Conservation (phyloP, 1,140 invertebrate species). For the Eurosta solidaginis region DNA sequence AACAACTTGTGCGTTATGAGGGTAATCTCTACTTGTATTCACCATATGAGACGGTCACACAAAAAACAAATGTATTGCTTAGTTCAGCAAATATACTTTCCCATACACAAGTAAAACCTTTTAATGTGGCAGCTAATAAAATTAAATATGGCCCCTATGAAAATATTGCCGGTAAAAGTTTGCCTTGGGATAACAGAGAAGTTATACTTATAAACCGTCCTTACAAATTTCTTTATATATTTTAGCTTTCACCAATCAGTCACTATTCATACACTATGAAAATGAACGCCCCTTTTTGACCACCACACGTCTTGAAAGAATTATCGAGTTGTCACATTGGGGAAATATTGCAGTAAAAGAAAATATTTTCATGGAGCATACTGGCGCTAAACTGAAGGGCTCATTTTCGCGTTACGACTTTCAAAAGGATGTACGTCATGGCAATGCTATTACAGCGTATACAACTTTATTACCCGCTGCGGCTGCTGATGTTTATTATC, state of each 20-base stretch:
- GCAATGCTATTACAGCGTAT: constrained; percentile 86
- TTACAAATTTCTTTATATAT: background rate
- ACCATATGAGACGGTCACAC: constrained; percentile 78
- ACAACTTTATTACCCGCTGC: constrained; percentile 89
- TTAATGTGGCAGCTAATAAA: constrained; percentile 74
- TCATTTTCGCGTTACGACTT: constrained; percentile 97
- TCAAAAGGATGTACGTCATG: constrained; percentile 84
- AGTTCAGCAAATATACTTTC: constrained; percentile 81
- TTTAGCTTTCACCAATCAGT: constrained; percentile 63
- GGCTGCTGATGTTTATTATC: constrained; percentile 86
- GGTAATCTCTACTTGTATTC: constrained; percentile 85
- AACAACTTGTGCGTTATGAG: constrained; percentile 86
- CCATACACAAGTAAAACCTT: constrained; percentile 86
- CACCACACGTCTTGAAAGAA: constrained; percentile 81
- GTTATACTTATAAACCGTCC: background rate
- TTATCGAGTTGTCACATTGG: constrained; percentile 98
- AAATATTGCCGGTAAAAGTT: constrained; percentile 64
- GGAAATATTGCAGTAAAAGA: constrained; percentile 98
- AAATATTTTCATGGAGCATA: constrained; percentile 87
- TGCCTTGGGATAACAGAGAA: background rate
- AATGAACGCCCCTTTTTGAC: constrained; percentile 96
- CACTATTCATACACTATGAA: constrained; percentile 88
- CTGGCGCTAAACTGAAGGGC: constrained; percentile 90
- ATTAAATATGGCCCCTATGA: constrained; percentile 89
- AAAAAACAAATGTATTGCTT: constrained; percentile 81